Conservation (phyloP, 2,797 vertebrate species). For the Falco biarmicus region DNA sequence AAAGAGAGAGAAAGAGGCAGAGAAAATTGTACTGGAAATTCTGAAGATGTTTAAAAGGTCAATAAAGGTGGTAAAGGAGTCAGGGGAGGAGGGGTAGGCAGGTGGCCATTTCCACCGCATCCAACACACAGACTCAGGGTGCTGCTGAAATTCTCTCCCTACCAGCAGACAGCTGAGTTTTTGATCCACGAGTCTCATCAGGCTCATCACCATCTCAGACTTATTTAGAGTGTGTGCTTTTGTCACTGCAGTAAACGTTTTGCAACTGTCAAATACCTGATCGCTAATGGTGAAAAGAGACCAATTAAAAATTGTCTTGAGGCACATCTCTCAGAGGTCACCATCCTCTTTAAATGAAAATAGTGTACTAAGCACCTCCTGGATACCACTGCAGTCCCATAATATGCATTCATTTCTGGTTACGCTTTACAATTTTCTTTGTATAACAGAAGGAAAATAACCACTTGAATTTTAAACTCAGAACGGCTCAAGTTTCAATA, state of each 20-base stretch:
- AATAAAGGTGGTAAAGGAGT: not conserved
- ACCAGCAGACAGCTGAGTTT: not conserved
- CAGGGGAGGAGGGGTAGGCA: no score
- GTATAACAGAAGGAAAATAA: not conserved
- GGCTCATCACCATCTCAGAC: not conserved
- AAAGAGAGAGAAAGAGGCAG: not conserved
- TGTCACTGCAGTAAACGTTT: not conserved
- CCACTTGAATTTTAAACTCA: not conserved
- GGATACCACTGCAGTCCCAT: not conserved
- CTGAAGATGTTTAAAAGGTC: not conserved
- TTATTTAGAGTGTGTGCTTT: not conserved
- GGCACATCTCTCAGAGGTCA: not conserved
- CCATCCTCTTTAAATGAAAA: not conserved
- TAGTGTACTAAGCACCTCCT: not conserved
- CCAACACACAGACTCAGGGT: not conserved
- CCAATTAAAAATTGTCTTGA: not conserved
- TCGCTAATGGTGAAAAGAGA: not conserved
- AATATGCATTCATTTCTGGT: not conserved
- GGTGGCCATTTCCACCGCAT: not conserved
- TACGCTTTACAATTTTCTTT: not conserved
- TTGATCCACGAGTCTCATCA: not conserved
- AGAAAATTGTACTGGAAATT: not conserved
- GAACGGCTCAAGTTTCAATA: not conserved
- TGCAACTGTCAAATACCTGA: not conserved
- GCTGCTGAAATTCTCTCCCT: not conserved